Conservation (phyloP, 1,140 invertebrate genomes). For the Drosophila parvula region DNA sequence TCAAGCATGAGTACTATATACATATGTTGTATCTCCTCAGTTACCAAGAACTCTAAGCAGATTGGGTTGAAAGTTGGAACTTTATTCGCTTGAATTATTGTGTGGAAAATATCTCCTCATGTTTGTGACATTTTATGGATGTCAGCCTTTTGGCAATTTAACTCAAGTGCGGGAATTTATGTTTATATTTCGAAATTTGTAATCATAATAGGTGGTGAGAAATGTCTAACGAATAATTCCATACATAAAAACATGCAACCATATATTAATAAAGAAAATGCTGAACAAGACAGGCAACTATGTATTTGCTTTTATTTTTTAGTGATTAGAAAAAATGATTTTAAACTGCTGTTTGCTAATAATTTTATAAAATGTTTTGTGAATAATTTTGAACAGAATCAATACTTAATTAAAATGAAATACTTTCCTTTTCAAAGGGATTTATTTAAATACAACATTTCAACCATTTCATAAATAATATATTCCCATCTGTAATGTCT, state of each 20-base stretch:
- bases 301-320: not conserved
- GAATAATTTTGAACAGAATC: too few relatives aligned
- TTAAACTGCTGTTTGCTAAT: too few relatives aligned
- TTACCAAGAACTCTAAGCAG: constrained; percentile 42
- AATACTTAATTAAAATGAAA: too few relatives aligned
- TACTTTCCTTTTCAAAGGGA: too few relatives aligned
- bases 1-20: constrained; percentile 39
- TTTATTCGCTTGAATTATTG: constrained; percentile 48
- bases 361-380: too few relatives aligned
- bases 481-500: not conserved
- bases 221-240: too few relatives aligned
- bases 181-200: not conserved
- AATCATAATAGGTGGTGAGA: not conserved
- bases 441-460: too few relatives aligned
- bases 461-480: not conserved
- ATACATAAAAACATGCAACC: not conserved
- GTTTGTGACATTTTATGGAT: constrained; percentile 32
- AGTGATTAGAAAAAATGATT: not conserved
- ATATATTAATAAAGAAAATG: not conserved
- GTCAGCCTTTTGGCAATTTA: constrained; percentile 22
- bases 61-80: constrained; percentile 41
- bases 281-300: not conserved
- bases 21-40: constrained; percentile 17
- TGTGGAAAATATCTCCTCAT: constrained; percentile 35
- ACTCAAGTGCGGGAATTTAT: constrained; percentile 18